Evolutionary conservation across 1,140 invertebrate species (phyloP), one percentile per base, ranked within the genome.

Genomic region (Trichoplusia ni): DNA sequence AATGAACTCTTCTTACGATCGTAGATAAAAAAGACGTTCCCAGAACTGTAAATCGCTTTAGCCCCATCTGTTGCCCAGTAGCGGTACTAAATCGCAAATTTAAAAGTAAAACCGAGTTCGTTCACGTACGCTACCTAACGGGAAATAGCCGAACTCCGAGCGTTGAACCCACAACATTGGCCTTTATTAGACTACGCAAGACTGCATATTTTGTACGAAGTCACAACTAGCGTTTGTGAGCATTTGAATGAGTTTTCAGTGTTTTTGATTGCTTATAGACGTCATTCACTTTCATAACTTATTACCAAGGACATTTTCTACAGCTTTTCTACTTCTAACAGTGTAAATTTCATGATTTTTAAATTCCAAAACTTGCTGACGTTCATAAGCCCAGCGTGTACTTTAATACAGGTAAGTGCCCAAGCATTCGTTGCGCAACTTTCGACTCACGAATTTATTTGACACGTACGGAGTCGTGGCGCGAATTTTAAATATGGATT

Each of bases 91-190:
- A 81, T 82, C 74, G 81, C 75, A 69, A 82, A 86, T 86, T 82
- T 85, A 86, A 89, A 89, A 89, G 86, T 89, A 89, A 89, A 89
- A 89, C 76, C 74, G n/a, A n/a, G n/a, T n/a, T 67, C 69, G 53
- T 68, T 83, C 82, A 86, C 84, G 84, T 86, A 76, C 82, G 81
- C 69, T 72, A 61, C 29, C 79, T 88, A 90, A 90, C 87, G 87
- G 87, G 73, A 81, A 71, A 77, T 71, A 74, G 81, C 81, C 82
- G 79, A 90, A 89, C 74, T 77, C 71, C 75, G 85, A 77, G 73
- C 87, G 63, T 82, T 86, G 84, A 89, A 75, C 85, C 70, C 73
- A 31, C 65, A n/a, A n/a, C n/a, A n/a, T n/a, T n/a, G n/a, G n/a
- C n/a, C n/a, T n/a, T n/a, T n/a, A n/a, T n/a, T n/a, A n/a, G n/a